Evolutionary conservation across 1,140 invertebrate species (phyloP), one percentile per base, ranked within the genome.

Genomic region (Drosophila burlai): DNA sequence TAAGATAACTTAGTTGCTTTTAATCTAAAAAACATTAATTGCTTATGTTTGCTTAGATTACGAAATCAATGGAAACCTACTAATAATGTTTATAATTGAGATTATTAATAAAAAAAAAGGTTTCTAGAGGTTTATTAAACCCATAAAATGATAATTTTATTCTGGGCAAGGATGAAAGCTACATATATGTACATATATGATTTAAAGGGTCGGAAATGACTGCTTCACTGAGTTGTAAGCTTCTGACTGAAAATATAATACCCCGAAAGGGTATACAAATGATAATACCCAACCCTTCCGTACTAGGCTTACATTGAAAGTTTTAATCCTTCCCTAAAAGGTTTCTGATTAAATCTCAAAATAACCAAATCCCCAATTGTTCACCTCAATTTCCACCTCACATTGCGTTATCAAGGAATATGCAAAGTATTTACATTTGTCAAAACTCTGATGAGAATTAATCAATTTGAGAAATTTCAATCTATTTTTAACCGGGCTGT

Each of bases 401-500:
- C 24, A 31, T 36, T 45, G 16, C 13, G 3, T 8, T 24, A 45
- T 66, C 40, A 45, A 45, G 42, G 58, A 45, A 7, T 63, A 36
- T 66, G 40, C 29, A 16, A 66, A 46, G 2, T 26, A 31, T 47
- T 34, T 38, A 29, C 34, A 47, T 47, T 38, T 68, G 49, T 42
- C 67, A 54, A 67, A 38, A 50, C n/a, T 66, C 11, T 42, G 18
- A 40, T 62, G 47, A 15, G 26, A 49, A 49, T 72, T 24, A 59
- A 69, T 67, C 58, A 64, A 57, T 59, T 77, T 47, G 40, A 52
- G 45, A 52, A 59, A 65, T 67, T 46, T 55, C 43, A 60, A 68
- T 76, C 47, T 82, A 83, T 82, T 83, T 79, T 83, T 69, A 72
- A 73, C 69, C 31, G 67, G 69, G 54, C 54, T 73, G 67, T 73